Conservation (phyloP, 2,113 vertebrate species). For the Hemicordylus capensis region DNA sequence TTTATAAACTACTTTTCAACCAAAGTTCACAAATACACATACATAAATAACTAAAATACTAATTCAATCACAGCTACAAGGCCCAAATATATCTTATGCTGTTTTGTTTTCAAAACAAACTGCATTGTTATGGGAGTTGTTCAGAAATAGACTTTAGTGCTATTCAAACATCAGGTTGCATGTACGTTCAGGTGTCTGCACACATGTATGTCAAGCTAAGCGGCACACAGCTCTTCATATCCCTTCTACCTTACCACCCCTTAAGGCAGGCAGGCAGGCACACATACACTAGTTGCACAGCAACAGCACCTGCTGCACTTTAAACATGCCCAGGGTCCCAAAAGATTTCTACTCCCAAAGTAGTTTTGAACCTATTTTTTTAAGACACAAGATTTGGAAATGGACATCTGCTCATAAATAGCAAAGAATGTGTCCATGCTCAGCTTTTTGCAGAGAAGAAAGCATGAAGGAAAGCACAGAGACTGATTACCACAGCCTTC, state of each 20-base stretch:
- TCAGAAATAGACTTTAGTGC: neutral
- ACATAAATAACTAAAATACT: neutral
- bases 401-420: neutral
- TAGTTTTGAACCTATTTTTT: neutral
- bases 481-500: neutral
- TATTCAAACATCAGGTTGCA: neutral
- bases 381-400: neutral
- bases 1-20: no score
- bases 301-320: neutral
- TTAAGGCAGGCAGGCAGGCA: neutral
- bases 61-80: neutral
- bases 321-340: neutral
- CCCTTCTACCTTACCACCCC: neutral
- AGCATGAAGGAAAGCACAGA: neutral
- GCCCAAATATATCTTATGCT: fast-evolving
- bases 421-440: neutral
- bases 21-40: no score
- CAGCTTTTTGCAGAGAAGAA: neutral
- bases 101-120: neutral
- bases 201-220: no score
- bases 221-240: neutral
- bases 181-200: no score
- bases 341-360: neutral
- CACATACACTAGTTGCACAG: no score
- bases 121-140: neutral